Conservation (phyloP, 2,888 invertebrate species). For the Ptychoptera albimana region DNA sequence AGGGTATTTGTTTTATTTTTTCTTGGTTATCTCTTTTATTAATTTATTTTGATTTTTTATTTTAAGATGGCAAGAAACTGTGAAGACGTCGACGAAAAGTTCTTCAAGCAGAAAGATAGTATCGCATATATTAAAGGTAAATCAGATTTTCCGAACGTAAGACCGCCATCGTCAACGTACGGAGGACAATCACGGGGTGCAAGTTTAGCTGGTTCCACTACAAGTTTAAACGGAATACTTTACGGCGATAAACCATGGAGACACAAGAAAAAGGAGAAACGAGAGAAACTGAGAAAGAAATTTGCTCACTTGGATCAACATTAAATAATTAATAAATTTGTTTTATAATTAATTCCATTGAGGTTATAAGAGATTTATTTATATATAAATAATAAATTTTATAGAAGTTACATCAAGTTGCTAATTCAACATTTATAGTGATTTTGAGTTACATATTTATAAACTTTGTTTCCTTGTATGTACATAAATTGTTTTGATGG, state of each 20-base stretch:
- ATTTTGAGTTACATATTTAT: too few species aligned
- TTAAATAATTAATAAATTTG: constrained; percentile 22
- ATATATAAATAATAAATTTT: too few species aligned
- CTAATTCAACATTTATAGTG: too few species aligned
- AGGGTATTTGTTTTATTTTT: constrained; percentile 24
- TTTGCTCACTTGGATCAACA: constrained; percentile 75
- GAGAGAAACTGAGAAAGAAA: constrained; percentile 76
- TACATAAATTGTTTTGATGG: too few species aligned
- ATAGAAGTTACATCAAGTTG: too few species aligned
- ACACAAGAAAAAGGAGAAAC: constrained; percentile 77
- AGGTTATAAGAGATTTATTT: too few species aligned
- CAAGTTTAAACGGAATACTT: constrained; percentile 8
- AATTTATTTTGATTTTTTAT: constrained; percentile 13
- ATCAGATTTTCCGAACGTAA: constrained; percentile 26
- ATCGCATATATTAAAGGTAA: constrained; percentile 28
- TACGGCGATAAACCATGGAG: constrained; percentile 53
- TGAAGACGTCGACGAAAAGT: constrained; percentile 43
- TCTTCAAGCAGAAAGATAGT: constrained; percentile 34
- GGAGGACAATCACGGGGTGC: constrained; percentile 11
- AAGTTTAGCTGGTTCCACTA: constrained; percentile 10
- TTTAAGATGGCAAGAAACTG: constrained; percentile 27
- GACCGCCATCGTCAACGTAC: constrained; percentile 13
- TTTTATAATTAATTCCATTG: neutral
- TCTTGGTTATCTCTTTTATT: neutral
- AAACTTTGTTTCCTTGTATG: too few species aligned